Percentiles rank a stretch among this genome's conserved stretches.
Evolutionary conservation across 2,888 invertebrate species (phyloP).

Genomic region (Cryptophagus acutangulus): DNA sequence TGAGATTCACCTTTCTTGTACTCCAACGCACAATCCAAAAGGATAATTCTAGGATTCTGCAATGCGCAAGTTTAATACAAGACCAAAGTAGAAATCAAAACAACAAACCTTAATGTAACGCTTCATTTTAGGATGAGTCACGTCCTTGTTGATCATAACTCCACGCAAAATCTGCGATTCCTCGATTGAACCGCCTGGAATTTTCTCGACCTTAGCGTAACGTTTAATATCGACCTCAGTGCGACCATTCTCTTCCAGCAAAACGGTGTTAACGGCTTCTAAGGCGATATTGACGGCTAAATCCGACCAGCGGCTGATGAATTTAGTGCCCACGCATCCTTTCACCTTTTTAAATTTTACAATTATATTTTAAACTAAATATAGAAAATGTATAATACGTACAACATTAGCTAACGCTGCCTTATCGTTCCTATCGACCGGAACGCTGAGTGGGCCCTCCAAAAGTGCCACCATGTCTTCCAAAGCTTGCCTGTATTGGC

Average conservation of each 20-base stretch:
- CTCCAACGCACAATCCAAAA: constrained; percentile 93
- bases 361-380: too few species aligned
- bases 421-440: constrained; percentile 76
- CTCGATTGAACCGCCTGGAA: constrained; percentile 94
- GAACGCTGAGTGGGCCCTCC: constrained; percentile 74
- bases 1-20: constrained; percentile 99
- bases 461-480: constrained; percentile 85
- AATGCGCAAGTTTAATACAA: constrained; percentile 13
- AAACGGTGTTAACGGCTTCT: constrained; percentile 90
- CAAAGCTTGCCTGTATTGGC: constrained; percentile 89
- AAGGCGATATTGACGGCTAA: constrained; percentile 93
- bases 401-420: constrained; percentile 82
- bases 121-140: constrained; percentile 96
- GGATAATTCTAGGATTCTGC: constrained; percentile 87
- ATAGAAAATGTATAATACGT: constrained; percentile 44
- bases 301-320: constrained; percentile 93
- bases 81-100: constrained; percentile 11
- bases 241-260: constrained; percentile 80
- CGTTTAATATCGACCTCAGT: constrained; percentile 97
- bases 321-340: constrained; percentile 96
- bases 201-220: constrained; percentile 91
- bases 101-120: constrained; percentile 64
- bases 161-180: constrained; percentile 90
- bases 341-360: too few species aligned
- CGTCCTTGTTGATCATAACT: constrained; percentile 98